Conservation (phyloP, 2,888 invertebrate species). For the Sipha maydis region DNA sequence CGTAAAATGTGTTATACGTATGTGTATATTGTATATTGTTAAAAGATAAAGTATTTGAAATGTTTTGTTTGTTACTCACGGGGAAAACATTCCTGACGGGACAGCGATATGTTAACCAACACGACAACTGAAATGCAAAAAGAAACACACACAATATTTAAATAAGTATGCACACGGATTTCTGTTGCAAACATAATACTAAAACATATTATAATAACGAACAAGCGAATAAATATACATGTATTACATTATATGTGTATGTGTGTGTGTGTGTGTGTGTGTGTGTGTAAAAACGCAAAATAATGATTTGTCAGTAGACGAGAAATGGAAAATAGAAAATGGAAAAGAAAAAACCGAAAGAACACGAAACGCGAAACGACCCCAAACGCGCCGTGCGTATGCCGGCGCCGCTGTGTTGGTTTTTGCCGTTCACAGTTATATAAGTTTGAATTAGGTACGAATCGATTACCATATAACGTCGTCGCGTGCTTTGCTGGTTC, state of each 20-base stretch:
- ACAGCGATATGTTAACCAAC: slow-evolving; percentile 59
- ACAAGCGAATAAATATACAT: background rate
- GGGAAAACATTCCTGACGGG: slow-evolving; percentile 63
- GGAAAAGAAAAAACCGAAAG: background rate
- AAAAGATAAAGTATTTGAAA: background rate
- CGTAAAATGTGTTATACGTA: background rate
- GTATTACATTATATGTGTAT: background rate
- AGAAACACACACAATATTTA: slow-evolving; percentile 13
- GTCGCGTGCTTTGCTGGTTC: slow-evolving; percentile 40
- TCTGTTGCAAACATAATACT: background rate
- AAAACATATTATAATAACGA: background rate
- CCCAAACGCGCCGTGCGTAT: background rate
- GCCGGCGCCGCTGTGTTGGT: background rate
- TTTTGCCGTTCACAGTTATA: slow-evolving; percentile 28
- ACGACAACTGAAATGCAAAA: slow-evolving; percentile 57
- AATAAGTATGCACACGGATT: background rate
- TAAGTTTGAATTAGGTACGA: slow-evolving; percentile 45
- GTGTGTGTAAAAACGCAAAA: background rate
- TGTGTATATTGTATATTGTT: background rate
- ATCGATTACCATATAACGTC: slow-evolving; percentile 42
- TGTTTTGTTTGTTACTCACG: slow-evolving; percentile 56
- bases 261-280: no score
- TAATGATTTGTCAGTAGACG: background rate
- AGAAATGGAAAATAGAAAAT: background rate
- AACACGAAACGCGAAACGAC: slow-evolving; percentile 10